These are phyloP conservation scores for Nycticryphes semicollaris DNA, from an alignment of 2,113 vertebrate genomes.

Conservation along the genomic window DNA sequence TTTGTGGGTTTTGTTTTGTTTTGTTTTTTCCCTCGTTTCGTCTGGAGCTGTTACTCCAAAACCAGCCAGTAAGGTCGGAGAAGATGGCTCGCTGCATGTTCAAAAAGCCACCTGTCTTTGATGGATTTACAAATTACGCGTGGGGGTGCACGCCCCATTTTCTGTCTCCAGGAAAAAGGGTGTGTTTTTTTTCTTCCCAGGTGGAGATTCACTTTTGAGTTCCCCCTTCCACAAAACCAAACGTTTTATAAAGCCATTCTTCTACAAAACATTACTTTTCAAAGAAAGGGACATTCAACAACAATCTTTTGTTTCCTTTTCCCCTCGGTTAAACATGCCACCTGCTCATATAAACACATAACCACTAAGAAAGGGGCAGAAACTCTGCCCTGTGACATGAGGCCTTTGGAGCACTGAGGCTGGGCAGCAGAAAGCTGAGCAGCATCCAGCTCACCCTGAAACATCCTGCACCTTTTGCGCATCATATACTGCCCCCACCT, in stretches of 20 bases:
- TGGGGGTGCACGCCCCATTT: background rate
- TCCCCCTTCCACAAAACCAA: background rate
- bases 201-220: background rate
- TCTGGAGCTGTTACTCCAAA: background rate
- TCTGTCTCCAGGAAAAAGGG: background rate
- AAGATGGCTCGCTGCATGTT: background rate
- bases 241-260: background rate
- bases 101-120: background rate
- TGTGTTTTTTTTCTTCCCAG: background rate
- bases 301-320: background rate
- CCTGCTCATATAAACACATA: background rate
- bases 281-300: background rate
- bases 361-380: background rate
- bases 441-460: accelerated
- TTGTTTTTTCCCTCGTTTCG: background rate
- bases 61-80: background rate
- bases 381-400: accelerated
- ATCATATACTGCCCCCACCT: accelerated
- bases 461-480: background rate
- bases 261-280: background rate
- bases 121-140: background rate
- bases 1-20: too few species aligned
- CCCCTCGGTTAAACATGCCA: accelerated
- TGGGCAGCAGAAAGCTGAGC: background rate
- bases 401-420: background rate